A percentile compares a stretch with the other conserved stretches of the same genome.
Conservation (phyloP, 2,888 invertebrate genomes). For the Lycocerus yunnanus region DNA sequence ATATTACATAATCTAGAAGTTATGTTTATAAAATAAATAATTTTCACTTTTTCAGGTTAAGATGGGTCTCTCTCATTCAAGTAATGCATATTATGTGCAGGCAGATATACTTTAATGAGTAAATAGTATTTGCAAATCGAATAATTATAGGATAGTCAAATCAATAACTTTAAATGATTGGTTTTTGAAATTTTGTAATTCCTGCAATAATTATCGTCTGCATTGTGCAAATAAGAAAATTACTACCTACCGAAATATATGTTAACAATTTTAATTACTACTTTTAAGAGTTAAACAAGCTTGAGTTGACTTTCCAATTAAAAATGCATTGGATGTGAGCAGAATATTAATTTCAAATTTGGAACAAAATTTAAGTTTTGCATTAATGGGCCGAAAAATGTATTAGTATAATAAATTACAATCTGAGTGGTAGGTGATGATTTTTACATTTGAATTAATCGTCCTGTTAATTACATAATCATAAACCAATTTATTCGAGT, state of each 20-base stretch:
- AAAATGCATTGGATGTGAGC: not conserved
- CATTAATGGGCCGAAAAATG: not conserved
- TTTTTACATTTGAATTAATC: not conserved
- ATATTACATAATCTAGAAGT: conserved; percentile 5
- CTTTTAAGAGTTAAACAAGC: not conserved
- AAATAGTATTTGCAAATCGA: not conserved
- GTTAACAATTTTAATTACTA: not conserved
- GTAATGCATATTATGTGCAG: not conserved
- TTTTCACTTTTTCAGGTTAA: not conserved
- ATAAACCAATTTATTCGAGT: not conserved
- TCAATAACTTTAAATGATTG: not conserved
- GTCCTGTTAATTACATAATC: not conserved
- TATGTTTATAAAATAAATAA: conserved; percentile 3
- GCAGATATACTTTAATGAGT: not conserved
- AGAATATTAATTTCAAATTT: not conserved
- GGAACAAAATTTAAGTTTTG: not conserved
- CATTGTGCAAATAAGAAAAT: not conserved
- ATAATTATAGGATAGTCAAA: not conserved
- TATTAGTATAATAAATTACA: too few relatives aligned
- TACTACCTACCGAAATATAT: not conserved
- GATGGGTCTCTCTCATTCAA: not conserved
- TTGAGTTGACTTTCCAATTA: not conserved
- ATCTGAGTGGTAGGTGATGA: not conserved
- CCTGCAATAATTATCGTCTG: not conserved
- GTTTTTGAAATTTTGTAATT: not conserved